Base-by-base conservation (phyloP, 2,113 vertebrate genomes). In the Donacobius atricapilla region DNA sequence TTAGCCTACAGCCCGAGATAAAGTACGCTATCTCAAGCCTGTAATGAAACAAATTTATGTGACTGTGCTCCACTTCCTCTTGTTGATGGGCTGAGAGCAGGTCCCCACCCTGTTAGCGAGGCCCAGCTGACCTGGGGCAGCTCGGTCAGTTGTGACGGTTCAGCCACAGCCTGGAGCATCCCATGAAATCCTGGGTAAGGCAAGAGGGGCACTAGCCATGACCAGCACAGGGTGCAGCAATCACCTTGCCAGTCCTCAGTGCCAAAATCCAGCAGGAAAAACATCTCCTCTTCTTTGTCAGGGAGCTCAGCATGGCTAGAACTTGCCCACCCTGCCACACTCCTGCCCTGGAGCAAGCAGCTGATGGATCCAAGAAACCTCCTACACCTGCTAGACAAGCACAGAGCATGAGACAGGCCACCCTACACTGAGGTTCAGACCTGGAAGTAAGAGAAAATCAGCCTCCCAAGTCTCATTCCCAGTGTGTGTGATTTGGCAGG, bases 41-140 rank as follows among this genome's bases (percentile, higher is more conserved):
- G 63, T 61, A 87, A 85, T 70, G 45, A 85, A 95, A 87, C 37
- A 85, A 82, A 83, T 72, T 42, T 23, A 65, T 35, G 48, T 57
- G 75, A 13, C 71, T 40, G n/a, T n/a, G 40, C 63, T 90, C 87
- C 39, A 50, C 47, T 95, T 92, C 47, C 50, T 54, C 58, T 76
- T 57, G 16, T 35, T 77, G 50, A 73, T 76, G 53, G 50, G 75
- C 61, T 88, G 23, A 85, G 37, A 72, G 45, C 58, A 61, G 16
- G 42, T 76, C 65, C 65, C 28, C 63, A 57, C 7, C 11, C 25
- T 1, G 1, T 10, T 14, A 57, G n/a, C 10, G 44, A 68, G 48
- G 66, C 28, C 66, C n/a, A 85, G 57, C 35, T 93, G 40, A n/a
- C 10, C 37, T 40, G n/a, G 23, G 25, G 18, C 45, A 93, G n/a